A percentile compares a stretch with the other conserved stretches of the same genome.
Evolutionary conservation across 2,113 vertebrate species (phyloP).

Genomic region (Phrynosoma blainvillii): DNA sequence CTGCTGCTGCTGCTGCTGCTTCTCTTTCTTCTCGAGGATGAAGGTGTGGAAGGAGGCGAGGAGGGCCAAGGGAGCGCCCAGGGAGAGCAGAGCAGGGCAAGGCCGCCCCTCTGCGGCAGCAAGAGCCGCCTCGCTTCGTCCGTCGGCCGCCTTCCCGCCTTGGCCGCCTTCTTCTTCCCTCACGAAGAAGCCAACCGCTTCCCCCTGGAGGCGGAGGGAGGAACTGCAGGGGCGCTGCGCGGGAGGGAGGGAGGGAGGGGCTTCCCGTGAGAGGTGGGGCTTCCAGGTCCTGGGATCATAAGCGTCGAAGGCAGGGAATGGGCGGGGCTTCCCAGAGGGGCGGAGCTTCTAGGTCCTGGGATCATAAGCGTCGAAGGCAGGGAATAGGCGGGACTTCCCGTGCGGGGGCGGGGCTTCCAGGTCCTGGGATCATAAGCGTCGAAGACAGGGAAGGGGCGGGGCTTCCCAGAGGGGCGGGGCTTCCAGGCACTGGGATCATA

Average conservation of each 20-base stretch:
- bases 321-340: background rate
- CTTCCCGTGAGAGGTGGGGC: too few species aligned
- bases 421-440: too few species aligned
- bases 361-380: too few species aligned
- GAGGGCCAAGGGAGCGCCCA: background rate
- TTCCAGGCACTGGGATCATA: too few species aligned
- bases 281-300: too few species aligned
- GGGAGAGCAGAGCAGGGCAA: too few species aligned
- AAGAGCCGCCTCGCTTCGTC: background rate
- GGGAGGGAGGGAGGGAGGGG: background rate
- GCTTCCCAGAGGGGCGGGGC: too few species aligned
- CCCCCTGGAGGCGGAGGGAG: background rate
- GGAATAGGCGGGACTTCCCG: too few species aligned
- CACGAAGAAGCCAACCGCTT: background rate
- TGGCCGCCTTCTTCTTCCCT: background rate
- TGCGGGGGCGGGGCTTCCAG: too few species aligned
- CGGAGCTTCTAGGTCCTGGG: background rate
- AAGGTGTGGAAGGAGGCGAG: too few species aligned
- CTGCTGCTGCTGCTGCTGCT: background rate
- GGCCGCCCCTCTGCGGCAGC: slow-evolving; percentile 7
- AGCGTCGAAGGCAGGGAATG: too few species aligned
- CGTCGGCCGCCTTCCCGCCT: background rate
- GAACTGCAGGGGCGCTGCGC: background rate
- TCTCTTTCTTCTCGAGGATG: background rate
- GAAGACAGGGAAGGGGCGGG: too few species aligned